Evolutionary conservation across 2,888 invertebrate species (phyloP), one percentile per base, ranked within the genome.

Genomic region (Acrobasis repandana): DNA sequence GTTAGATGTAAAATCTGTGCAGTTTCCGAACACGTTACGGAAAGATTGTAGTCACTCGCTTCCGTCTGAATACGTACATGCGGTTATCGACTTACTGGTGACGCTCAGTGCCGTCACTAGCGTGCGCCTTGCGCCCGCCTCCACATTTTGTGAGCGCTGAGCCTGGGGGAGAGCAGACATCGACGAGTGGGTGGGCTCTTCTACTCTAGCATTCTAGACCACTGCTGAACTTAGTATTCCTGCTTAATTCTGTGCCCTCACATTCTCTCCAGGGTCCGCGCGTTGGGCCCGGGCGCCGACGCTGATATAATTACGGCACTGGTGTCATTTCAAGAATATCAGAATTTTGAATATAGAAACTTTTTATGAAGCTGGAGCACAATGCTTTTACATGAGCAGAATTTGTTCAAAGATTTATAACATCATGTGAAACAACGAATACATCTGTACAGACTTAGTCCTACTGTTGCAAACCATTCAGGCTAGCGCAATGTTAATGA

Each of bases 21-120:
- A 67, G 67, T 67, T 69, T 68, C 70, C 64, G 67, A 64, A 62
- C 66, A 69, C 68, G 64, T 67, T 69, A 69, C 69, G 70, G 67
- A 68, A 64, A 64, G 3, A 58, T 16, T 48, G 36, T 16, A 36
- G 14, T 52, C 33, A 52, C 63, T 65, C 51, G 58, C 51, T 66
- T 67, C 60, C 61, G 65, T 65, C 64, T 61, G 56, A 59, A 61
- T 64, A 51, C 36, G 46, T 63, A 60, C 56, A 64, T 63, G 58
- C 61, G 61, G 67, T 63, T 61, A 65, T 68, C 69, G 60, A 66
- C 65, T 70, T 63, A 61, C 64, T 61, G 63, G 63, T 61, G 60
- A 65, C 5, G 18, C 20, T 6, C 28, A 28, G 28, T 28, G 28
- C 28, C 28, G 28, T 28, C 4, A 28, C 28, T 28, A 28, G 28